Evolutionary conservation across 2,888 invertebrate species (phyloP), one percentile per base, ranked within the genome.

Genomic region (Cancer borealis): DNA sequence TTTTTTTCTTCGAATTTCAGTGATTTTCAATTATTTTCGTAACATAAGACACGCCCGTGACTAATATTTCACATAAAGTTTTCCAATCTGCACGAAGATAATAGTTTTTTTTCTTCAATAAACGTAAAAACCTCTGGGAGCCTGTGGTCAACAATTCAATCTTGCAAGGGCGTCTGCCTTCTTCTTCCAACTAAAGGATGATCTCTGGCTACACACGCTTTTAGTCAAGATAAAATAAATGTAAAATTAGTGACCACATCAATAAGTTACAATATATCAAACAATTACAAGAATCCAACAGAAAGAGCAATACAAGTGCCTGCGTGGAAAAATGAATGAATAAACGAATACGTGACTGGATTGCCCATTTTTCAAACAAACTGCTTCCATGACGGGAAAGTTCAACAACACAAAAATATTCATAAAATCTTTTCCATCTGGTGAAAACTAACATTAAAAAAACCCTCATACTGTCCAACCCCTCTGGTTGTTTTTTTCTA

Each of bases 341-440:
- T 79, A 79, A 79, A 30, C 30, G 30, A 26, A 79, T 79, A 30
- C 79, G 14, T 30, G 26, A 30, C 79, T 79, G 79, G 8, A 30
- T 30, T 30, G 79, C 30, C 30, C 79, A 79, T 79, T 79, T 79
- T 79, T 79, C 79, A 79, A 8, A 30, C 26, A 79, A 79, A 79
- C 30, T 79, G 79, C 79, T 30, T 79, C 79, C 79, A 79, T 79
- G 79, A 30, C 79, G 79, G 30, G 79, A 79, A 30, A 79, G 79
- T 79, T 30, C 79, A 30, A 79, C 79, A 79, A 79, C 79, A 79
- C 79, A 79, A 79, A 79, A 79, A 79, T 79, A 79, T 79, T 79
- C 79, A 79, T 79, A 30, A 79, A 79, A 30, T 79, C 30, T 79
- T 79, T 79, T 79, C 79, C 79, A 79, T 79, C 30, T 79, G 30